Evolutionary conservation across 2,797 vertebrate species (phyloP), one percentile per base, ranked within the genome.

Genomic region (Pelodytes ibericus): DNA sequence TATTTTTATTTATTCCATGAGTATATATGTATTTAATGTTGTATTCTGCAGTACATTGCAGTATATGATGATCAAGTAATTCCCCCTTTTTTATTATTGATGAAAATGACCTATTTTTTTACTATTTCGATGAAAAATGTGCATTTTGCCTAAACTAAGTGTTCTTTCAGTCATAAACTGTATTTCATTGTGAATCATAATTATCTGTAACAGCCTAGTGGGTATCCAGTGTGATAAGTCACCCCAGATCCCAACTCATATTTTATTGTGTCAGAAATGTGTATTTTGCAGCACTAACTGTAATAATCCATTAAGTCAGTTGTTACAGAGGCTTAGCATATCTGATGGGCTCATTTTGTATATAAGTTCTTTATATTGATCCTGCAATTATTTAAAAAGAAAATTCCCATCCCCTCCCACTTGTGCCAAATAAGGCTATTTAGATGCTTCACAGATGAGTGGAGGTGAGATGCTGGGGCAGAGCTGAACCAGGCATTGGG

Each of bases 371-470:
- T 79, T 79, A 57, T 83, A 76, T 80, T 83, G 85, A 86, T 84
- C 87, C 86, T 85, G 81, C 87, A 86, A 83, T 89, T 88, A 88
- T 90, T 89, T 90, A 85, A 87, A n/a, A 88, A 87, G 87, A 85
- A 85, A 65, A 74, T 81, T 84, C 76, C 80, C 83, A 87, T 88
- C 89, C 82, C 85, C 89, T 84, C 85, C 88, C 89, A 81, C 83
- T 85, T 75, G 20, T 64, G 73, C 87, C 84, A 84, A 89, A 92
- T 92, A 90, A 91, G 90, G 89, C 92, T 89, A 90, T 92, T 90
- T 91, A 91, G 90, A 91, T 82, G 86, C 89, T 92, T 90, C 92
- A 87, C 90, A 91, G 89, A 86, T 88, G 87, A 86, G 86, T 87
- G 84, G 88, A 89, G 89, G 88, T 86, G 86, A 84, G 84, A 86